phyloP scores from a whole-genome alignment of 2,888 invertebrate species.

The Seira ritae region DNA sequence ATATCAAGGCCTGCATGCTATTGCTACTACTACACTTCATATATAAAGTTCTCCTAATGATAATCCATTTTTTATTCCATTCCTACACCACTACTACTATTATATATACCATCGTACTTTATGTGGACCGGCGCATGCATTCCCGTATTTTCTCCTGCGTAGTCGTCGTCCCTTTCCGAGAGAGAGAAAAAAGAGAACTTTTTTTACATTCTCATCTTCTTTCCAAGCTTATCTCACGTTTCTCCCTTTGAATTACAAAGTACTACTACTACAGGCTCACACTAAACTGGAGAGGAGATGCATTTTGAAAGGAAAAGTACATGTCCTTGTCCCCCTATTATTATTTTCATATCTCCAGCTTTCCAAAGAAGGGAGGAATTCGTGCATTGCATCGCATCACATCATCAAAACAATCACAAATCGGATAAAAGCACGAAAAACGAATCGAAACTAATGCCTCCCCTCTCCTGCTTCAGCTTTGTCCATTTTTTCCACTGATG shows the following conservation, averaged over 20 bases:
- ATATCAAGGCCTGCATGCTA: not conserved
- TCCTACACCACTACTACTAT: not conserved
- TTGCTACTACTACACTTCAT: no score
- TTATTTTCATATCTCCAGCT: not conserved
- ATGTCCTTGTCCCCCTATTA: slow-evolving; percentile 27
- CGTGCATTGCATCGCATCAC: slow-evolving; percentile 4
- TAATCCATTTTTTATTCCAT: slow-evolving; percentile 38
- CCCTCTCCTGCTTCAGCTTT: not conserved
- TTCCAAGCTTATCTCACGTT: slow-evolving; percentile 63
- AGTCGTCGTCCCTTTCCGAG: slow-evolving; percentile 54
- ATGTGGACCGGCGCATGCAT: slow-evolving; percentile 57
- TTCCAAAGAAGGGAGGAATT: not conserved
- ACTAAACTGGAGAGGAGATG: slow-evolving; percentile 17
- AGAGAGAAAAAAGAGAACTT: slow-evolving; percentile 37
- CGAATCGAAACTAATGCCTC: not conserved
- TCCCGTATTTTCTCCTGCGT: slow-evolving; percentile 48
- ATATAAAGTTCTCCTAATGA: slow-evolving; percentile 22
- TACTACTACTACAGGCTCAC: no score
- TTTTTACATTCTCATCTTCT: slow-evolving; percentile 33
- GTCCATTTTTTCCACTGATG: not conserved
- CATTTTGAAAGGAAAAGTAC: slow-evolving; percentile 15
- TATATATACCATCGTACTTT: not conserved
- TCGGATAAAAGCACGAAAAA: not conserved
- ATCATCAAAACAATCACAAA: not conserved
- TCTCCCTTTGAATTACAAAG: slow-evolving; percentile 21